Evolutionary conservation across 2,113 vertebrate genomes (phyloP).

Genomic region (Sorex araneus): DNA sequence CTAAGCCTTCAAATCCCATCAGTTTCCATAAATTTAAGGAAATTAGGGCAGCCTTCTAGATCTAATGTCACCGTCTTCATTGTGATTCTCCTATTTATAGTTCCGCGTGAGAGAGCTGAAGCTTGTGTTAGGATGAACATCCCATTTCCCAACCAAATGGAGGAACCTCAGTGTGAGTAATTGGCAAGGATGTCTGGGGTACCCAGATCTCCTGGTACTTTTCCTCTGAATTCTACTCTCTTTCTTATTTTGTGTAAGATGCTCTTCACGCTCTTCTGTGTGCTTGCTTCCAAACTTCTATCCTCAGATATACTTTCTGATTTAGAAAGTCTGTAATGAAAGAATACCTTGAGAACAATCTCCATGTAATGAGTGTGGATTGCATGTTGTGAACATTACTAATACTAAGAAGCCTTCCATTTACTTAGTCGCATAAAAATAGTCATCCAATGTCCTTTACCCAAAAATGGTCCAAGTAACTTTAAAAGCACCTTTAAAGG

Average conservation of each 20-base stretch:
- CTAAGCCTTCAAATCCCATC: not conserved
- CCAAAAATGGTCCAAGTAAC: constrained; percentile 67
- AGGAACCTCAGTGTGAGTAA: not conserved
- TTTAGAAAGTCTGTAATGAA: constrained; percentile 42
- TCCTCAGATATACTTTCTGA: constrained; percentile 40
- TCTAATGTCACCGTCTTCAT: not conserved
- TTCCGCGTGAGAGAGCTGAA: not conserved
- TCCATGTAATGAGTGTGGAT: not conserved
- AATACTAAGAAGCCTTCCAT: constrained; percentile 53
- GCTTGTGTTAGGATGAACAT: not conserved
- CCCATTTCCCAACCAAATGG: not conserved
- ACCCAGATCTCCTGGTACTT: not conserved
- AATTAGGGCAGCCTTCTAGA: not conserved
- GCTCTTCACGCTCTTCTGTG: not conserved
- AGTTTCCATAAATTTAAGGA: not conserved
- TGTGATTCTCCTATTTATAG: not conserved
- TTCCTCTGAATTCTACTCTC: not conserved
- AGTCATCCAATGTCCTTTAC: constrained; percentile 66
- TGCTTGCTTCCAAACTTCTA: constrained; percentile 54
- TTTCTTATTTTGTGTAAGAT: constrained; percentile 16
- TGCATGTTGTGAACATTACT: constrained; percentile 43
- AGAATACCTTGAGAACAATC: constrained; percentile 54
- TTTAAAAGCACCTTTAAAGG: constrained; percentile 78
- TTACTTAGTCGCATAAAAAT: constrained; percentile 73
- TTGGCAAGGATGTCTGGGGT: not conserved